Evolutionary conservation across 1,140 invertebrate genomes (phyloP).

Genomic region (Drosophila oshimai): DNA sequence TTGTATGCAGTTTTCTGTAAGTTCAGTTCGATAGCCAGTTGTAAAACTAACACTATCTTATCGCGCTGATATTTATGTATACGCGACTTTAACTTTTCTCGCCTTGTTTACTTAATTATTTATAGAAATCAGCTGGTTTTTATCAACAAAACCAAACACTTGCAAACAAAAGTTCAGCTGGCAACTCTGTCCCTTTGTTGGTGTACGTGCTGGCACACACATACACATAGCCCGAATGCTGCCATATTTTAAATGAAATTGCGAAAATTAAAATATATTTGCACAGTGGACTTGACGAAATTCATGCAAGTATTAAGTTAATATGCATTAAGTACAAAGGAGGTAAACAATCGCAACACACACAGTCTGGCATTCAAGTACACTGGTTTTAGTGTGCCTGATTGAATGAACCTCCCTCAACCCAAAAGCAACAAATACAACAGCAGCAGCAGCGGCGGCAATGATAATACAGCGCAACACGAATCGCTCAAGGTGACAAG

Average conservation of each 20-base stretch:
- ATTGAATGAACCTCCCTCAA: constrained; percentile 78
- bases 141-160: constrained; percentile 10
- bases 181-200: constrained; percentile 11
- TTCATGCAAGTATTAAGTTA: constrained; percentile 8
- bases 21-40: too few relatives aligned
- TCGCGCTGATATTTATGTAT: not conserved
- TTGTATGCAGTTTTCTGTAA: too few relatives aligned
- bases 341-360: constrained; percentile 31
- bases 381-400: constrained; percentile 17
- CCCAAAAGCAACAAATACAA: constrained; percentile 37
- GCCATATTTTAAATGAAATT: constrained; percentile 58
- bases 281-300: constrained; percentile 25
- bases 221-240: constrained; percentile 12
- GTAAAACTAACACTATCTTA: too few relatives aligned
- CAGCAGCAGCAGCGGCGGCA: constrained; percentile 21
- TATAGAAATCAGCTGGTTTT: constrained; percentile 27
- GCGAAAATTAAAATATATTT: constrained; percentile 74
- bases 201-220: constrained; percentile 9
- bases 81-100: not conserved
- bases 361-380: not conserved
- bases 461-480: constrained; percentile 34
- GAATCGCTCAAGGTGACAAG: constrained; percentile 68
- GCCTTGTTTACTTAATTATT: constrained; percentile 41
- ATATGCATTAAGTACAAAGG: constrained; percentile 46
- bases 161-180: not conserved